Conservation (phyloP, 1,140 invertebrate species). For the Pseudobourletiella spinata region DNA sequence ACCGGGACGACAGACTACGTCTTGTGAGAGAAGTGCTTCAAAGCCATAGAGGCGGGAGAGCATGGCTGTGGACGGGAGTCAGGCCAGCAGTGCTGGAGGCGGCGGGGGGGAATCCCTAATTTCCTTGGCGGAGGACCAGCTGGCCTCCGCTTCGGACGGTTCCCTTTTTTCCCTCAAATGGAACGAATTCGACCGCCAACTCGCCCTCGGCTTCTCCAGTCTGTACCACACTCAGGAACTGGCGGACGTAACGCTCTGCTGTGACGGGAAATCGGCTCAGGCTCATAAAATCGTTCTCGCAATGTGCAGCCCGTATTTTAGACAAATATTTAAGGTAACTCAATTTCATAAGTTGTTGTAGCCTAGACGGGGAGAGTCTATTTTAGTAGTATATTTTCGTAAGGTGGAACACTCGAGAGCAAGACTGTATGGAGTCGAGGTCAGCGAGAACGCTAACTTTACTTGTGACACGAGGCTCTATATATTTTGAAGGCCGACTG, state of each 20-base stretch:
- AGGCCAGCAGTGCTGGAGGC: not conserved
- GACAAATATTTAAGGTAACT: conserved; percentile 24
- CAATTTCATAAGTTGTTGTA: too few relatives aligned
- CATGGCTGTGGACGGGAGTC: not conserved
- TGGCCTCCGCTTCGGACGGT: too few relatives aligned
- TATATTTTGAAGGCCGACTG: too few relatives aligned
- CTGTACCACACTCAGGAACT: conserved; percentile 24
- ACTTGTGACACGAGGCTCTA: too few relatives aligned
- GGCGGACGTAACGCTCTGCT: conserved; percentile 23
- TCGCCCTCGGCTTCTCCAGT: conserved; percentile 10
- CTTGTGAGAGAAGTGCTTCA: not conserved
- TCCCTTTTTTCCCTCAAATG: conserved; percentile 22
- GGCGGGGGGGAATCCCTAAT: not conserved
- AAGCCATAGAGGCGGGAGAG: not conserved
- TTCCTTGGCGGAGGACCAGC: too few relatives aligned
- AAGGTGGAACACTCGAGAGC: too few relatives aligned
- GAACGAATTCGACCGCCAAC: conserved; percentile 23
- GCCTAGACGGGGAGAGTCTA: too few relatives aligned
- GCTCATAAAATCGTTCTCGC: conserved; percentile 29
- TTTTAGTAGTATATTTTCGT: conserved; percentile 26
- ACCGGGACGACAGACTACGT: not conserved
- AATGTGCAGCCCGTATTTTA: conserved; percentile 25
- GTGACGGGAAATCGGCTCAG: conserved; percentile 14
- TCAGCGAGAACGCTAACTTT: too few relatives aligned
- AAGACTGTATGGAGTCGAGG: too few relatives aligned